Evolutionary conservation across 2,113 vertebrate species (phyloP).

Genomic region (Epinephelus cyanopodus): DNA sequence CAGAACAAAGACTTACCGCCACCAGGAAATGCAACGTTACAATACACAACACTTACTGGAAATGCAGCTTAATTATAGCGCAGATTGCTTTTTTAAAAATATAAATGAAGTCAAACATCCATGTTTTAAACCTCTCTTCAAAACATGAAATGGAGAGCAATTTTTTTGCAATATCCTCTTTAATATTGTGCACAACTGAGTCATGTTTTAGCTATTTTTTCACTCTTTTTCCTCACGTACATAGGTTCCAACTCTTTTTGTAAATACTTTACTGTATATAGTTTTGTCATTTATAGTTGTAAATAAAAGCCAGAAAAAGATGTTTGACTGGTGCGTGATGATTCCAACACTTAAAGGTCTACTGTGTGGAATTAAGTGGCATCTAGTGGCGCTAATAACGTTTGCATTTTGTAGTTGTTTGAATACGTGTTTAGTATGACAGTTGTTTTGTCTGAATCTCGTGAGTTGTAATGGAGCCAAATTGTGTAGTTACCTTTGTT

Average conservation of each 20-base stretch:
- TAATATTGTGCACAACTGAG: neutral
- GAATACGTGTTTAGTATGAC: no score
- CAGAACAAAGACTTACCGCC: neutral
- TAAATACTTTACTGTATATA: slow-evolving; percentile 40
- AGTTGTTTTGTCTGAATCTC: no score
- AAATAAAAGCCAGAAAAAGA: slow-evolving; percentile 52
- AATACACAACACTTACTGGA: neutral
- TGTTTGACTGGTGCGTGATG: neutral
- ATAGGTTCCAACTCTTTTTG: slow-evolving; percentile 3
- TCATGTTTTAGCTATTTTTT: neutral
- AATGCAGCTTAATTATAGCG: no score
- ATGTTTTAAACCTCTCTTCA: neutral
- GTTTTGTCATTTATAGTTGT: slow-evolving; percentile 32
- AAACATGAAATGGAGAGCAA: neutral
- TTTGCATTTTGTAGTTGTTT: no score
- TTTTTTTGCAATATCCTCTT: neutral
- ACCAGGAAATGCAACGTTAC: neutral
- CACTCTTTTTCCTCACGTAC: neutral
- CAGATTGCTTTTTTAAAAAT: no score
- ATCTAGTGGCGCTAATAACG: no score
- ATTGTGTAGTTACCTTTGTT: no score
- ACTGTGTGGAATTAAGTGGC: no score
- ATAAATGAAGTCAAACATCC: no score
- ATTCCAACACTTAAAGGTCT: no score
- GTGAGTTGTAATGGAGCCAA: no score